These are phyloP conservation scores for Enteromius mattozi DNA, from an alignment of 2,797 vertebrate species.

Conservation along the genomic window DNA sequence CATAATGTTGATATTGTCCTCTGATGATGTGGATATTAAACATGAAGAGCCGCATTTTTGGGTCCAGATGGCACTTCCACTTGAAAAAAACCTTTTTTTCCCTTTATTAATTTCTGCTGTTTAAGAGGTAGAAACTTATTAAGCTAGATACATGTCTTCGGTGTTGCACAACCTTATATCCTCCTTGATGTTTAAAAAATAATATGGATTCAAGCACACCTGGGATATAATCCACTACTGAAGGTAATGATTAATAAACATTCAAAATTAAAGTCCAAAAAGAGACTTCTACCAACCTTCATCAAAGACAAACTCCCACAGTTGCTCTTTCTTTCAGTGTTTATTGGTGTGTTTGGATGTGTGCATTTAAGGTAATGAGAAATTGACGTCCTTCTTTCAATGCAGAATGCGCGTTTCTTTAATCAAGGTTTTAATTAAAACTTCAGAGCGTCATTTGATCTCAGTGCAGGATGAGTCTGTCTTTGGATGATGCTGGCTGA, in stretches of 20 bases:
- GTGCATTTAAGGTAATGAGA: slow-evolving; percentile 69
- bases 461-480: slow-evolving; percentile 56
- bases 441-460: slow-evolving; percentile 81
- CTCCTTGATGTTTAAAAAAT: background rate
- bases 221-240: background rate
- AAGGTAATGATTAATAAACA: slow-evolving; percentile 32
- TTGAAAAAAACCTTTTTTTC: background rate
- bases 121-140: background rate
- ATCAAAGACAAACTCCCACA: slow-evolving; percentile 33
- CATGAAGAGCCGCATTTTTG: background rate
- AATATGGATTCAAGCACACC: background rate
- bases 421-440: slow-evolving; percentile 86
- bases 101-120: background rate
- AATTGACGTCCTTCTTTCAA: slow-evolving; percentile 75
- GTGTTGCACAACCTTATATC: background rate
- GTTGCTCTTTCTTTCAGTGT: slow-evolving; percentile 29
- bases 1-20: background rate
- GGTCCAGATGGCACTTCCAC: background rate
- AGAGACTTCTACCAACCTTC: background rate
- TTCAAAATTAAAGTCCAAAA: slow-evolving; percentile 39
- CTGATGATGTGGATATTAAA: background rate
- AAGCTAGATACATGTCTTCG: background rate
- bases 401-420: slow-evolving; percentile 67
- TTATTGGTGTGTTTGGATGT: slow-evolving; percentile 63
- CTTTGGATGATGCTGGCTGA: slow-evolving; percentile 71